phyloP scores from a whole-genome alignment of 2,888 invertebrate species.

The Koerneria pararmatus region DNA sequence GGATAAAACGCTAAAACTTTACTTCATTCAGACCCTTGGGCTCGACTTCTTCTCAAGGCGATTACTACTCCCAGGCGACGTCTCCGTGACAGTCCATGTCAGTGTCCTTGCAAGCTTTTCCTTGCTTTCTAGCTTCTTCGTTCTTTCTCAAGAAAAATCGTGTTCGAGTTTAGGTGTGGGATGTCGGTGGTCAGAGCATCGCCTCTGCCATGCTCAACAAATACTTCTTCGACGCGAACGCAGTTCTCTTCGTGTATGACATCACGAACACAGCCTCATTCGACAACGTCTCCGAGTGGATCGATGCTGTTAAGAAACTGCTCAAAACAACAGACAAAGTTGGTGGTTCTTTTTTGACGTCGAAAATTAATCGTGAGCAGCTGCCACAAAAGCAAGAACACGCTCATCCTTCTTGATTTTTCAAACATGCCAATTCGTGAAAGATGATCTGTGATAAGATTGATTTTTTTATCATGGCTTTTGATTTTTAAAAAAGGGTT shows the following conservation, averaged over 20 bases:
- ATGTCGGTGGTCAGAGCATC: conserved; percentile 77
- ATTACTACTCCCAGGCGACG: conserved; percentile 66
- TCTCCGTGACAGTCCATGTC: conserved; percentile 50
- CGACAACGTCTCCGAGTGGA: conserved; percentile 74
- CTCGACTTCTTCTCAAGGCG: conserved; percentile 74
- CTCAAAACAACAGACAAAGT: conserved; percentile 58
- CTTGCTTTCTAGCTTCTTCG: background rate
- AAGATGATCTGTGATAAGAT: too few species aligned
- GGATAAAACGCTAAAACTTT: too few species aligned
- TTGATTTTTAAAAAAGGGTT: too few species aligned
- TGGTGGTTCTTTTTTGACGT: background rate
- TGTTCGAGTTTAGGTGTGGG: conserved; percentile 70
- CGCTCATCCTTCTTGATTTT: too few species aligned
- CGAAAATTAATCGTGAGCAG: background rate
- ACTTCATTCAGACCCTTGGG: conserved; percentile 72
- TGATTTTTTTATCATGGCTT: too few species aligned
- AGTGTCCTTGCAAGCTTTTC: background rate
- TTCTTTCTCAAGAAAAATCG: background rate
- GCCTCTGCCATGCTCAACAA: conserved; percentile 75
- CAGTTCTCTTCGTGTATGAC: conserved; percentile 74
- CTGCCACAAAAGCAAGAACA: too few species aligned
- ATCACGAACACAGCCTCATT: conserved; percentile 78
- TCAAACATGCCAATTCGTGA: too few species aligned
- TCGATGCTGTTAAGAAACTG: conserved; percentile 63
- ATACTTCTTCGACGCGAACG: conserved; percentile 64